Percentiles rank a stretch among this genome's conserved stretches.
Evolutionary conservation across 1,140 invertebrate species (phyloP).

Genomic region (Apis mellifera): Amel_HAv3.1 CM009945.2:7364001-7364500

Average conservation of each 20-base stretch:
- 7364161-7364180: constrained; percentile 44
- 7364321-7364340: constrained; percentile 14
- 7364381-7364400: not conserved
- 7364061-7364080: constrained; percentile 45
- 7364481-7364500: no score
- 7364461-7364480: no score
- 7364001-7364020: not conserved
- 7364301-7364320: constrained; percentile 11
- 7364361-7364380: not conserved
- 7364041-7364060: constrained; percentile 32
- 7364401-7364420: not conserved
- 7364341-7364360: not conserved
- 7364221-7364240: constrained; percentile 15
- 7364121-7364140: constrained; percentile 54
- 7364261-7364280: constrained; percentile 17
- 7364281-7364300: not conserved
- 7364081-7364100: constrained; percentile 55
- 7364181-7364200: constrained; percentile 35
- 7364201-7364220: constrained; percentile 37
- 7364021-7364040: not conserved
- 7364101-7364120: constrained; percentile 53
- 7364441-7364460: not conserved
- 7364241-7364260: constrained; percentile 20
- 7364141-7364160: constrained; percentile 51
- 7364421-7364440: not conserved